A percentile compares a stretch with the other conserved stretches of the same genome.
These are phyloP conservation scores for Labroides dimidiatus DNA, from an alignment of 2,797 vertebrate species.

Conservation along the genomic window DNA sequence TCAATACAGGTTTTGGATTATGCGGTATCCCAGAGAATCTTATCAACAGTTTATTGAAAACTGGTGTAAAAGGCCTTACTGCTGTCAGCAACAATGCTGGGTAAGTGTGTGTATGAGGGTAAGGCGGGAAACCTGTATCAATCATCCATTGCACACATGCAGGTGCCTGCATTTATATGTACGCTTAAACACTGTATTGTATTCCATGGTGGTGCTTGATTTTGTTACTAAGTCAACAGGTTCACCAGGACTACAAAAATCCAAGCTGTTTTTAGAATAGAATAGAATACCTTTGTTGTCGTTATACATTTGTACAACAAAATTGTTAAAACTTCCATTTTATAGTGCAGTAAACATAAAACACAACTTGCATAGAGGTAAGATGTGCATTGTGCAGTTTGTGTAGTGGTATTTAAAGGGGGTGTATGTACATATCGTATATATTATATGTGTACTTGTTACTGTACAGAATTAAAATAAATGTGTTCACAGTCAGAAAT, in stretches of 20 bases:
- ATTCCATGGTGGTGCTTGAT: conserved; percentile 6
- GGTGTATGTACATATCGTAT: too few relatives aligned
- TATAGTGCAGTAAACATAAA: too few relatives aligned
- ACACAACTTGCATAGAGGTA: too few relatives aligned
- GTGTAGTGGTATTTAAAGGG: too few relatives aligned
- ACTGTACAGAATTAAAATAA: too few relatives aligned
- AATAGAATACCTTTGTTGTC: too few relatives aligned
- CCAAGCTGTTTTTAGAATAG: too few relatives aligned
- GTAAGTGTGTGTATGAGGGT: conserved; percentile 76
- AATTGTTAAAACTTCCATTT: too few relatives aligned
- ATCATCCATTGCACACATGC: not conserved
- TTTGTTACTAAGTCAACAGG: not conserved
- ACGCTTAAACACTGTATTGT: not conserved
- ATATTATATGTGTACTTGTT: too few relatives aligned
- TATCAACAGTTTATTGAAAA: conserved; percentile 93
- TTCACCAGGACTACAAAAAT: not conserved
- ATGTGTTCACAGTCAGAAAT: too few relatives aligned
- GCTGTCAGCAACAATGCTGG: conserved; percentile 99
- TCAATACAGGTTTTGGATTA: conserved; percentile 90
- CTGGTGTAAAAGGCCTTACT: conserved; percentile 90
- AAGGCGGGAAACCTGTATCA: not conserved
- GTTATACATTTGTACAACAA: too few relatives aligned
- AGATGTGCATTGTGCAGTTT: too few relatives aligned
- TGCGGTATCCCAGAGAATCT: conserved; percentile 99
- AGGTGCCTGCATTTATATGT: conserved; percentile 1